These are phyloP conservation scores for Lordiphosa clarofinis DNA, from an alignment of 1,140 invertebrate species.

Conservation along the genomic window DNA sequence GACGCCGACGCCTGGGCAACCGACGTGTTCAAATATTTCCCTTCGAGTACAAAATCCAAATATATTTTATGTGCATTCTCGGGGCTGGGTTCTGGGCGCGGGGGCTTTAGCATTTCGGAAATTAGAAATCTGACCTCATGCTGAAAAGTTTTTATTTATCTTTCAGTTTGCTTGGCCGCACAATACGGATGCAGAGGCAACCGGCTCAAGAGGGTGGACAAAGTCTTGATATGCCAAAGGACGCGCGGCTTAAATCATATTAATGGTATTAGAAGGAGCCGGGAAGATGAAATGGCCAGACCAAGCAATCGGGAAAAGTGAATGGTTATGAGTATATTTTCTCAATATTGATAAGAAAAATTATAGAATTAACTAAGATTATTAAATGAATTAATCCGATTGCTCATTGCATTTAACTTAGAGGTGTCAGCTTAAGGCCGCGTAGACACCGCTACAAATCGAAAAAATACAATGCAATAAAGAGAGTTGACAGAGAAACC, in stretches of 20 bases:
- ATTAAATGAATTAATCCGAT: no score
- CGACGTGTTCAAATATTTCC: conserved; percentile 53
- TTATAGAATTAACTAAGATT: no score
- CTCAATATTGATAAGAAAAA: no score
- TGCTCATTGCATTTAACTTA: no score
- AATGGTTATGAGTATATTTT: no score
- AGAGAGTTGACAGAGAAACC: no score
- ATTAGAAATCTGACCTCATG: conserved; percentile 66
- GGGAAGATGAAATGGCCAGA: conserved; percentile 3
- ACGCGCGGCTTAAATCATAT: conserved; percentile 13
- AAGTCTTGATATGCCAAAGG: conserved; percentile 20
- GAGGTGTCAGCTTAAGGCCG: no score
- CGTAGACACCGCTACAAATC: no score
- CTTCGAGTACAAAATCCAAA: conserved; percentile 45
- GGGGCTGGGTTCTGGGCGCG: neutral
- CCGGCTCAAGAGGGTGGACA: neutral
- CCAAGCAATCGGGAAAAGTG: no score
- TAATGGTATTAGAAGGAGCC: conserved; percentile 12
- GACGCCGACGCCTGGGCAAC: neutral
- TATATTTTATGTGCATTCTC: conserved; percentile 26
- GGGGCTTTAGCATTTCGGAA: conserved; percentile 45
- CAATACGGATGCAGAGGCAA: conserved; percentile 1
- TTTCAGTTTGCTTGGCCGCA: conserved; percentile 26
- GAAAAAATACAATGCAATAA: no score
- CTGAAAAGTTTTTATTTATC: conserved; percentile 50